Evolutionary conservation across 2,113 vertebrate species (phyloP), one percentile per base, ranked within the genome.

Genomic region (Puffinus mauretanicus): DNA sequence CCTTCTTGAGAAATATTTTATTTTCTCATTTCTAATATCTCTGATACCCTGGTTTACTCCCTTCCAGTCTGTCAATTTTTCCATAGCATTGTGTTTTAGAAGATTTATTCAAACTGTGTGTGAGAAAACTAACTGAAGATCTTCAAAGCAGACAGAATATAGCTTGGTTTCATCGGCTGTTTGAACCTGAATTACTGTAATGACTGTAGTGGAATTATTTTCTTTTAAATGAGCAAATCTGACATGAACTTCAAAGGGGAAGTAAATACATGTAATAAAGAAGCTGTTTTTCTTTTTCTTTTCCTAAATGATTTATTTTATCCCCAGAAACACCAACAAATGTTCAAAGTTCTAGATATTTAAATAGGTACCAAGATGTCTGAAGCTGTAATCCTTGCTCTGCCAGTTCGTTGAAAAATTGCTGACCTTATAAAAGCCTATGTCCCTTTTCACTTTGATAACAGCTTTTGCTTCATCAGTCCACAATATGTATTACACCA

Each of bases 111-210:
- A 96, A 96, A 96, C 84, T 80, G 21, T 38, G 51, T 92, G 62
- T 67, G 61, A 89, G 83, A 94, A 97, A 97, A 91, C 62, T 84
- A 95, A 87, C 78, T 47, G 40, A 82, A 83, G 88, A 96, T 96
- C 96, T 97, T 97, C 96, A 97, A 97, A 97, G 96, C 81, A 96
- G 67, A 93, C 54, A 89, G 80, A 90, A 75, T 96, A 84, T 38
- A 89, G 90, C 92, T 96, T 95, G 82, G 93, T 96, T 97, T 97
- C 94, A 91, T 93, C 36, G 0, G 32, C 83, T 96, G 93, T 97
- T 97, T 97, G 97, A 97, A 97, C 95, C 86, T 91, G 94, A 97
- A 97, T 97, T 97, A 97, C 90, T 93, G 93, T 96, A 96, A 96
- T 94, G 97, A 97, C 88, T 97, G 85, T 92, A 96, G 94, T 95